These are phyloP conservation scores for Eurystomus glaucurus DNA, from an alignment of 2,797 vertebrate genomes.

Conservation along the genomic window DNA sequence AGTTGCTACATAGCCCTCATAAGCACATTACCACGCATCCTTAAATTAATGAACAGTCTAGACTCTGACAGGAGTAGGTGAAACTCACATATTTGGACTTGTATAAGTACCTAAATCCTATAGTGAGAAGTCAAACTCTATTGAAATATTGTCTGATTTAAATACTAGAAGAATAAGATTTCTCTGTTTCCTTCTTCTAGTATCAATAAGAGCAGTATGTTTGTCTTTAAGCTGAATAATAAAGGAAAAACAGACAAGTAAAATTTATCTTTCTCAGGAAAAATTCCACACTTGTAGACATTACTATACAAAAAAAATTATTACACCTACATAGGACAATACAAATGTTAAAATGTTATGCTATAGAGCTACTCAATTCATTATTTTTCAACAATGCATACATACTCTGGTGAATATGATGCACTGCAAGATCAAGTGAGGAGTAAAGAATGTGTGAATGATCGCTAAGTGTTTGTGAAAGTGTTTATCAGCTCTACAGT, in stretches of 20 bases:
- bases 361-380: rapidly evolving
- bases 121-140: not conserved
- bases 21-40: not conserved
- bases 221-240: not conserved
- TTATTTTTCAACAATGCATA: not conserved
- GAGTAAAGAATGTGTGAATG: not conserved
- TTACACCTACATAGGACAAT: not conserved
- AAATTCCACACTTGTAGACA: not conserved
- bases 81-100: not conserved
- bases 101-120: not conserved
- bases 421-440: not conserved
- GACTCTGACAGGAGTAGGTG: not conserved
- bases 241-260: not conserved
- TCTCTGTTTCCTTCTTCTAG: not conserved
- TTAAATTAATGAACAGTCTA: not conserved
- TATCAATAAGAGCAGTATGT: not conserved
- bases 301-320: not conserved
- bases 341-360: not conserved
- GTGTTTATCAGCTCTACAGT: not conserved
- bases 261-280: not conserved
- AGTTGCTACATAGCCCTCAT: rapidly evolving
- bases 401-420: not conserved
- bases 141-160: not conserved
- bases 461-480: not conserved
- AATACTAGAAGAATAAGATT: not conserved